A percentile compares a stretch with the other conserved stretches of the same genome.
These are phyloP conservation scores for Drosophila eugracilis DNA, from an alignment of 1,140 invertebrate species.

Conservation along the genomic window DNA sequence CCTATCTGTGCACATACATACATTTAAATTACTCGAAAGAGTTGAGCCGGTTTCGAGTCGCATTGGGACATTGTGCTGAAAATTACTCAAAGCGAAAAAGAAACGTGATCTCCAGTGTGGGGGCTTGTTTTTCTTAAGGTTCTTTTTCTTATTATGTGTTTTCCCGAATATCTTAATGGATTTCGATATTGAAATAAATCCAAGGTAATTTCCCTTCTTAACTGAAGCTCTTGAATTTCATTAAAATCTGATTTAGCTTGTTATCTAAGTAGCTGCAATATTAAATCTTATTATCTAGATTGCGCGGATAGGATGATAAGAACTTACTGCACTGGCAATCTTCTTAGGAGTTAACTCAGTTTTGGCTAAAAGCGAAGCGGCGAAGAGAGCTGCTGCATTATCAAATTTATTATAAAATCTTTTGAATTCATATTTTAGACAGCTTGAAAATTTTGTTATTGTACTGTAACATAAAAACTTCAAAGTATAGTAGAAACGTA, in stretches of 20 bases:
- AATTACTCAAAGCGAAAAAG: conserved; percentile 27
- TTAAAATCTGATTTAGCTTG: background rate
- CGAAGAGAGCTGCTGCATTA: background rate
- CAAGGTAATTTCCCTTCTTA: background rate
- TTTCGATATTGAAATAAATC: conserved; percentile 25
- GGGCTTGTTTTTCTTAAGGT: conserved; percentile 1
- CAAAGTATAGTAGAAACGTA: too few species aligned
- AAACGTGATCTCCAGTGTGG: conserved; percentile 16
- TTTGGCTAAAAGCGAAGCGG: background rate
- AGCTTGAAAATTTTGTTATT: too few species aligned
- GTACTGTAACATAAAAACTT: background rate
- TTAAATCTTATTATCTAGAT: conserved; percentile 10
- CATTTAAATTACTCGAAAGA: conserved; percentile 51
- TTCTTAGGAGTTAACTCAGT: background rate
- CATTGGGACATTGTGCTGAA: conserved; percentile 35
- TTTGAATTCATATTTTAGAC: background rate
- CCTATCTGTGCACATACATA: conserved; percentile 18
- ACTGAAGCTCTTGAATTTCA: background rate
- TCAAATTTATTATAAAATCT: background rate
- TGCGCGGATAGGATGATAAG: background rate
- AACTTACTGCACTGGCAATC: background rate
- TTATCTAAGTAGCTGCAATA: background rate
- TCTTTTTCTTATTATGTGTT: background rate
- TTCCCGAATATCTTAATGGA: conserved; percentile 24
- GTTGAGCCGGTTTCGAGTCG: conserved; percentile 18